These are phyloP conservation scores for Microdon myrmicae DNA, from an alignment of 2,888 invertebrate species.

Conservation along the genomic window DNA sequence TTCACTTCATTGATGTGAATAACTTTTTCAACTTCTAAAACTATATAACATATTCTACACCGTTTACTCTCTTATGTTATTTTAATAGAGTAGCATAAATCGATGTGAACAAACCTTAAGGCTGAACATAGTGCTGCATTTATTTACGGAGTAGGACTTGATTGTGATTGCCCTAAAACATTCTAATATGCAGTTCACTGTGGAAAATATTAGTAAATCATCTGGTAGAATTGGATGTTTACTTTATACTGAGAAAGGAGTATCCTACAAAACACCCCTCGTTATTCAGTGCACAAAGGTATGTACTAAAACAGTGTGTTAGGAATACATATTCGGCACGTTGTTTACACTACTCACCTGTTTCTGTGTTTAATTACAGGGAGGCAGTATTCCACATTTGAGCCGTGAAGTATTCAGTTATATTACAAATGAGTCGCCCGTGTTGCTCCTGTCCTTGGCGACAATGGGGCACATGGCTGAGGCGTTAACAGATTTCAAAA, in stretches of 20 bases:
- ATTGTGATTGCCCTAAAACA: constrained; percentile 14
- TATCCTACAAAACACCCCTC: constrained; percentile 77
- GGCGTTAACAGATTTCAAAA: constrained; percentile 73
- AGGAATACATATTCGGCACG: not conserved
- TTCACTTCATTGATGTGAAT: too few relatives aligned
- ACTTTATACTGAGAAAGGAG: constrained; percentile 68
- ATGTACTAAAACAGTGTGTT: too few relatives aligned
- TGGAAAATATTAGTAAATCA: constrained; percentile 71
- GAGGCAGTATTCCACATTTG: constrained; percentile 85
- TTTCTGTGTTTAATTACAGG: constrained; percentile 67
- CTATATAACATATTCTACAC: too few relatives aligned
- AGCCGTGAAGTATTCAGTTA: constrained; percentile 79
- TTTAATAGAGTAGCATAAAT: too few relatives aligned
- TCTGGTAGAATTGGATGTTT: constrained; percentile 77
- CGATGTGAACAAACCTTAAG: too few relatives aligned
- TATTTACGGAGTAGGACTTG: constrained; percentile 30
- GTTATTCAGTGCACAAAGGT: constrained; percentile 76
- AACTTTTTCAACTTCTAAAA: too few relatives aligned
- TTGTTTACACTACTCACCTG: constrained; percentile 2
- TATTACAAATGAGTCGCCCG: constrained; percentile 70
- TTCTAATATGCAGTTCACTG: constrained; percentile 76
- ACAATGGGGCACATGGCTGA: constrained; percentile 75
- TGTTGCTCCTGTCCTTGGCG: constrained; percentile 79
- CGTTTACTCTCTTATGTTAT: too few relatives aligned
- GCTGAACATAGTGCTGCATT: not conserved